phyloP scores from a whole-genome alignment of 2,888 invertebrate genomes.

The Pheosia tremula region DNA sequence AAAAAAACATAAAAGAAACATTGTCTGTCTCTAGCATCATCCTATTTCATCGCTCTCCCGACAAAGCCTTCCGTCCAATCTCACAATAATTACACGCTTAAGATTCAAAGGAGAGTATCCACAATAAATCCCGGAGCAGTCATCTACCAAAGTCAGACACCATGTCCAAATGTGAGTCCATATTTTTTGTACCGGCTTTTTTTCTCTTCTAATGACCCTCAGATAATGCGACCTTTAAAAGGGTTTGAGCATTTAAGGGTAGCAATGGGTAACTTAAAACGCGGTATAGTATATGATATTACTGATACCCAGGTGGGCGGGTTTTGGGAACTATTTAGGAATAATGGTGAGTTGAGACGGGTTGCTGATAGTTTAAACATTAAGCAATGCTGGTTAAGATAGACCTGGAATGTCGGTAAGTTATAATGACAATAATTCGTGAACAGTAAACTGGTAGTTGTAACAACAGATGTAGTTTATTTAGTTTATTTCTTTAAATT shows the following conservation, averaged over 20 bases:
- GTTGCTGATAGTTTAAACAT: neutral
- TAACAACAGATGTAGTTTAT: too few relatives aligned
- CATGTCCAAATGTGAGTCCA: constrained; percentile 19
- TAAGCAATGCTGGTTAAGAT: too few relatives aligned
- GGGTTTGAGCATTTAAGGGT: constrained; percentile 14
- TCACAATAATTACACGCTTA: constrained; percentile 8
- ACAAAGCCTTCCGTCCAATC: constrained; percentile 6
- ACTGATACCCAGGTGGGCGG: neutral
- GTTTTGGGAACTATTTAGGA: neutral
- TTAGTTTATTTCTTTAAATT: too few relatives aligned
- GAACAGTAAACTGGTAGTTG: too few relatives aligned
- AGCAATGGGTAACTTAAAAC: constrained; percentile 14
- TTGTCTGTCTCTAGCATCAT: neutral
- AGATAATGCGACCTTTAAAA: constrained; percentile 13
- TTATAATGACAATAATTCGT: too few relatives aligned
- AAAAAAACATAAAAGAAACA: constrained; percentile 8
- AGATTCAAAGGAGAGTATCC: constrained; percentile 1
- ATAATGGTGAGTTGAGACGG: neutral
- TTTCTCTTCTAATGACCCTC: constrained; percentile 40
- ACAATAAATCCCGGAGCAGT: neutral
- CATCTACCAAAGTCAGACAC: constrained; percentile 2
- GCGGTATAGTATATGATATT: constrained; percentile 5
- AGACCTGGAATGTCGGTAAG: too few relatives aligned
- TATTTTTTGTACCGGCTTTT: constrained; percentile 36
- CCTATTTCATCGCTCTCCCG: constrained; percentile 4